A percentile compares a stretch with the other conserved stretches of the same genome.
Evolutionary conservation across 1,140 invertebrate species (phyloP).

Genomic region (Eurosta solidaginis): DNA sequence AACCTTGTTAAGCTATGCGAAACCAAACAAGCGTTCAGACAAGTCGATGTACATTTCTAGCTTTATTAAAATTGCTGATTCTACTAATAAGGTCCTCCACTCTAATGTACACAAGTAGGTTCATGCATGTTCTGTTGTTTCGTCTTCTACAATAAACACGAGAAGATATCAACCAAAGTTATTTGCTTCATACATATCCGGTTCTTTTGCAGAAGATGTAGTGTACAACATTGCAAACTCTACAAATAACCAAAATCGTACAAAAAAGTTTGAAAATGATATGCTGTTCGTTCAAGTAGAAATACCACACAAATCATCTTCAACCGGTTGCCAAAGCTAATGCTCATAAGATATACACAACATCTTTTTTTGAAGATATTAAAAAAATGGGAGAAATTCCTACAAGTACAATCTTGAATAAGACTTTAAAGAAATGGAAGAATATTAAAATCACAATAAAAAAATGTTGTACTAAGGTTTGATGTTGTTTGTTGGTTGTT

Average conservation of each 20-base stretch:
- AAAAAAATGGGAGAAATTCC: not conserved
- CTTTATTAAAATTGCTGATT: no score
- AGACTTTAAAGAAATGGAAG: not conserved
- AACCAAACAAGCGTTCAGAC: no score
- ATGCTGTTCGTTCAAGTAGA: conserved; percentile 6
- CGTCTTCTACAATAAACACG: not conserved
- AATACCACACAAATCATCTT: conserved; percentile 25
- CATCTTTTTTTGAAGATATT: not conserved
- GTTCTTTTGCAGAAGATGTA: not conserved
- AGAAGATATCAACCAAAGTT: not conserved
- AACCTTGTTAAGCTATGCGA: no score
- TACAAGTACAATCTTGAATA: not conserved
- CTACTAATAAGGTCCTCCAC: not conserved
- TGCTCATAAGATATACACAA: not conserved
- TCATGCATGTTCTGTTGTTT: not conserved
- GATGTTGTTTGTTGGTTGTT: not conserved
- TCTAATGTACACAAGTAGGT: not conserved
- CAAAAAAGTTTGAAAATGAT: not conserved
- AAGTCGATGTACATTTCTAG: no score
- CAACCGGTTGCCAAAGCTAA: not conserved
- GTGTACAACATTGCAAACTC: not conserved
- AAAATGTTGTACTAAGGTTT: not conserved
- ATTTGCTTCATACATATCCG: conserved; percentile 5
- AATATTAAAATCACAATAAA: not conserved
- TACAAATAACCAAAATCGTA: not conserved